These are phyloP conservation scores for Leucopsar rothschildi DNA, from an alignment of 2,113 vertebrate genomes.

Conservation along the genomic window DNA sequence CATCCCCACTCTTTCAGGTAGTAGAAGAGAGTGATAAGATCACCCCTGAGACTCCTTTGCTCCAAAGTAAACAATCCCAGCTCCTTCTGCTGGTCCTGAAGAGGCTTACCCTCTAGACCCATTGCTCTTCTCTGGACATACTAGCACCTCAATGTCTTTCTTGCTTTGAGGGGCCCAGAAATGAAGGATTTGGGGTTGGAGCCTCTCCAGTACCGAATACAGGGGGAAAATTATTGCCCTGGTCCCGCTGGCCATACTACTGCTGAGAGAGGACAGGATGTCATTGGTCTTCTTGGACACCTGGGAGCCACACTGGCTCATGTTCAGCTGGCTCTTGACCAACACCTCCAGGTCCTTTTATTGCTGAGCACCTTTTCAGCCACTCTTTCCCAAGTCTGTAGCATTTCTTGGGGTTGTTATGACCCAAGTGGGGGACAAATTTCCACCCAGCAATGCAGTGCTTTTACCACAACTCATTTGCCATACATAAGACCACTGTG, in stretches of 20 bases:
- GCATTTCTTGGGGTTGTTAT: background rate
- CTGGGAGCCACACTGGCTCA: rapidly evolving
- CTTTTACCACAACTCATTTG: background rate
- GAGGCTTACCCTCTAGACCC: rapidly evolving
- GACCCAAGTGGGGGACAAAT: background rate
- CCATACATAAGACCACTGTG: background rate
- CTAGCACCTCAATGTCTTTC: background rate
- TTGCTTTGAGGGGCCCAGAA: background rate
- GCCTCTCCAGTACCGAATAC: rapidly evolving
- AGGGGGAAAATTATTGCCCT: background rate
- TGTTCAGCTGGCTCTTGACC: background rate
- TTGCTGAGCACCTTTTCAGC: background rate
- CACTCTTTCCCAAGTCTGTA: background rate
- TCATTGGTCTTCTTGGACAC: background rate
- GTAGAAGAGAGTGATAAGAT: background rate
- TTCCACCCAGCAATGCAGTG: background rate
- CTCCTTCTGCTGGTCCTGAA: background rate
- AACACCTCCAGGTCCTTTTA: background rate
- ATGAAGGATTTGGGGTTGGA: no score
- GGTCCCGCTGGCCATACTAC: background rate
- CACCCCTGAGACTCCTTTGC: background rate
- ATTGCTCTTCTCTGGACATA: background rate
- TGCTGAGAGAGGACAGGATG: background rate
- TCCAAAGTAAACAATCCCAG: background rate
- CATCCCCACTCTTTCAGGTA: background rate